phyloP scores from a whole-genome alignment of 2,797 vertebrate species.

The Labeo calbasu region DNA sequence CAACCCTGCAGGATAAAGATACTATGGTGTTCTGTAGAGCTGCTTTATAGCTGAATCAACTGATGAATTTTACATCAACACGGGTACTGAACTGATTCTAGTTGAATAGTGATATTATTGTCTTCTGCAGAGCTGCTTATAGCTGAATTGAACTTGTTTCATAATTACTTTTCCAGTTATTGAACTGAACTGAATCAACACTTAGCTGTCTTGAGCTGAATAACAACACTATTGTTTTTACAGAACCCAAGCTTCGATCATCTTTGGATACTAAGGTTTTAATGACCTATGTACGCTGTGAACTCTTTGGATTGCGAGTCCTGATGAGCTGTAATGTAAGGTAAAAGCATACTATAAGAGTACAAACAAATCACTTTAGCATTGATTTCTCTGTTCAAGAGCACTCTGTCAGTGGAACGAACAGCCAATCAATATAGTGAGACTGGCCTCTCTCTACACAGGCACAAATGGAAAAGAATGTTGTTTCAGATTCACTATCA shows the following conservation, averaged over 20 bases:
- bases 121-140: no score
- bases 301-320: constrained; percentile 40
- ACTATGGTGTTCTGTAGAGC: not conserved
- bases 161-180: no score
- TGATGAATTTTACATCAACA: no score
- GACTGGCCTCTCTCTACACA: constrained; percentile 49
- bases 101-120: no score
- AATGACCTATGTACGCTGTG: constrained; percentile 22
- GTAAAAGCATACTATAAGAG: constrained; percentile 55
- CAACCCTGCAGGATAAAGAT: not conserved
- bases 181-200: no score
- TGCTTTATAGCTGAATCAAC: not conserved
- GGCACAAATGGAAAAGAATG: constrained; percentile 59
- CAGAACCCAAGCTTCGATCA: not conserved
- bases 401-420: constrained; percentile 68
- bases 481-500: constrained; percentile 51
- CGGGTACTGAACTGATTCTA: no score
- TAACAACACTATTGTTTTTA: no score
- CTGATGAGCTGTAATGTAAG: constrained; percentile 53
- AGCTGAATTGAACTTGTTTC: no score
- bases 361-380: constrained; percentile 71
- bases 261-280: constrained; percentile 4
- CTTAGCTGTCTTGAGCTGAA: no score
- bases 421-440: constrained; percentile 67
- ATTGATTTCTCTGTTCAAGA: constrained; percentile 70